Conservation (phyloP, 1,140 invertebrate genomes). For the Camponotus vicinus region DNA sequence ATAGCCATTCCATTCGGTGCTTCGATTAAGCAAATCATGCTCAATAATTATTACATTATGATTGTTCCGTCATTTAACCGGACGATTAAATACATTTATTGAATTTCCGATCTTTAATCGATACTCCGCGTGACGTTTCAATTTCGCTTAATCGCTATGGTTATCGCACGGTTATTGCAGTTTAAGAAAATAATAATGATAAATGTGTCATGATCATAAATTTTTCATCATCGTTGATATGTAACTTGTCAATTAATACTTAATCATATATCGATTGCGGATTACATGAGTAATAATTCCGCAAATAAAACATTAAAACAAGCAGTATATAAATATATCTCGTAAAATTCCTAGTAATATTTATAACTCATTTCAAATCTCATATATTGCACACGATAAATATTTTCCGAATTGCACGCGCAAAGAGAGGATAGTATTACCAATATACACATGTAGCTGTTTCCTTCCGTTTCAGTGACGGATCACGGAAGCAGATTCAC, state of each 20-base stretch:
- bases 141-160: neutral
- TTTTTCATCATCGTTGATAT: neutral
- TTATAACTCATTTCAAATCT: neutral
- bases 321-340: neutral
- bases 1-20: neutral
- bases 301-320: neutral
- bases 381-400: neutral
- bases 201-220: neutral
- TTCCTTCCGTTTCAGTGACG: slow-evolving; percentile 19
- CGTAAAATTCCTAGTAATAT: neutral
- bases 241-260: slow-evolving; percentile 11
- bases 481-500: slow-evolving; percentile 31
- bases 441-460: neutral
- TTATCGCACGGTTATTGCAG: neutral
- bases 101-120: slow-evolving; percentile 5
- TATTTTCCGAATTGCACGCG: neutral
- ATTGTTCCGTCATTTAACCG: slow-evolving; percentile 23
- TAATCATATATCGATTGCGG: slow-evolving; percentile 11
- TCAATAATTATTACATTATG: slow-evolving; percentile 35
- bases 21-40: slow-evolving; percentile 43
- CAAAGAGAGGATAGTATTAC: neutral
- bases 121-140: neutral
- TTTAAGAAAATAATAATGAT: slow-evolving; percentile 4
- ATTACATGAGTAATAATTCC: neutral
- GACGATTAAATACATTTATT: slow-evolving; percentile 17